phyloP scores from a whole-genome alignment of 2,888 invertebrate genomes.

The Patella caerulea region DNA sequence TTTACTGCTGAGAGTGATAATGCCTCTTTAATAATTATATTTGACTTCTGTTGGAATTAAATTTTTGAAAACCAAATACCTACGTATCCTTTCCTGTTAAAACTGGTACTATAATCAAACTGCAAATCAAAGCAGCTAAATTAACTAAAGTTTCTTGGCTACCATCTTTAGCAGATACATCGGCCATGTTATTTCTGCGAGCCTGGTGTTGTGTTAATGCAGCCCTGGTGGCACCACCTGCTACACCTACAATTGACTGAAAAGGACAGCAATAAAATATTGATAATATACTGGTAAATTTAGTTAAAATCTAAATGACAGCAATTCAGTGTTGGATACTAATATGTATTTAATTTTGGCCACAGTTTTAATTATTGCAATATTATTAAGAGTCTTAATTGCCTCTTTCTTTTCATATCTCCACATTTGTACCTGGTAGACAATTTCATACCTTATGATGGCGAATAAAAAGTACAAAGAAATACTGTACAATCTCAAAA shows the following conservation, averaged over 20 bases:
- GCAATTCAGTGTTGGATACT: not conserved
- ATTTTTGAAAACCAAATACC: conserved; percentile 44
- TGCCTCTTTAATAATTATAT: not conserved
- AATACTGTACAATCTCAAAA: too few relatives aligned
- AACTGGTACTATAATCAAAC: conserved; percentile 81
- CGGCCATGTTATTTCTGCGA: conserved; percentile 89
- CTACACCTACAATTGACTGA: conserved; percentile 89
- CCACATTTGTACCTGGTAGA: too few relatives aligned
- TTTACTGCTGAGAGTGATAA: too few relatives aligned
- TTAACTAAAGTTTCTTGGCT: conserved; percentile 98
- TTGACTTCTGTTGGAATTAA: not conserved
- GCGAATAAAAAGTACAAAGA: too few relatives aligned
- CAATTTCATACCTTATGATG: too few relatives aligned
- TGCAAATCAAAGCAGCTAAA: conserved; percentile 85
- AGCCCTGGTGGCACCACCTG: conserved; percentile 87
- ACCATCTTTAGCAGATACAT: conserved; percentile 89
- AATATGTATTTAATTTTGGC: not conserved
- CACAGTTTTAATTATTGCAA: not conserved
- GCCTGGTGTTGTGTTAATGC: conserved; percentile 94
- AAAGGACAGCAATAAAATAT: conserved; percentile 44
- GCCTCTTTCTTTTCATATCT: too few relatives aligned
- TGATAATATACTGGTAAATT: too few relatives aligned
- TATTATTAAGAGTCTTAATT: too few relatives aligned
- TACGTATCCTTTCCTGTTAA: conserved; percentile 72
- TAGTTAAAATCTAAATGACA: too few relatives aligned